Base-by-base conservation (phyloP, 2,113 vertebrate species). In the Chlamydotis undulata region DNA sequence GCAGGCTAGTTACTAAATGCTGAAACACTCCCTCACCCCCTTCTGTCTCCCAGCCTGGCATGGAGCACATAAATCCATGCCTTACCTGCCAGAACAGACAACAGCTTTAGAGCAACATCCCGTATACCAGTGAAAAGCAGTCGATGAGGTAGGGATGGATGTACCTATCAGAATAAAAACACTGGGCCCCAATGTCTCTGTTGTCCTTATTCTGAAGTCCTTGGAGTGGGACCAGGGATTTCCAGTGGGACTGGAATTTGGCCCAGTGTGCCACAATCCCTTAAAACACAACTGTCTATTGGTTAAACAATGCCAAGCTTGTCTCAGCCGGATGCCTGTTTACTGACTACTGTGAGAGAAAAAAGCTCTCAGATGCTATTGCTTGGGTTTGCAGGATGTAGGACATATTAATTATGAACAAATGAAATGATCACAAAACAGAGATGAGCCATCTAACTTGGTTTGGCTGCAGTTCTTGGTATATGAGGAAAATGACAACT, bases 241-340 rank as follows among this genome's bases (percentile, higher is more conserved):
- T 93, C 93, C 95, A 93, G 89, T 21, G 77, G 70, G 94, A 93
- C 80, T 96, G 95, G 95, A 97, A 85, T 78, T 79, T 52, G 91
- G 89, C 93, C 95, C 91, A 94, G 84, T 82, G 78, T 95, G 87
- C 91, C 94, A 90, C 73, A 65, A 16, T 67, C 56, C 81, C 74
- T 79, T 87, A 91, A 94, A 96, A 95, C 87, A 95, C 80, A 91
- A 93, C 87, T 89, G 81, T 82, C 91, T 94, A 68, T 96, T 93
- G 96, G 91, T 57, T 96, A 89, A 96, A 96, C 89, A 96, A 56
- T 21, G 95, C 84, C 91, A 95, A 69, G 74, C 53, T 6, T 14
- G n/a, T 60, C 94, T 96, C 89, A 91, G 93, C 73, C 94, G 87
- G 95, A 87, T 81, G 91, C 83, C 89, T 95, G 90, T 92, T 95